phyloP scores from a whole-genome alignment of 1,140 invertebrate genomes.

The Diuraphis noxia region DNA sequence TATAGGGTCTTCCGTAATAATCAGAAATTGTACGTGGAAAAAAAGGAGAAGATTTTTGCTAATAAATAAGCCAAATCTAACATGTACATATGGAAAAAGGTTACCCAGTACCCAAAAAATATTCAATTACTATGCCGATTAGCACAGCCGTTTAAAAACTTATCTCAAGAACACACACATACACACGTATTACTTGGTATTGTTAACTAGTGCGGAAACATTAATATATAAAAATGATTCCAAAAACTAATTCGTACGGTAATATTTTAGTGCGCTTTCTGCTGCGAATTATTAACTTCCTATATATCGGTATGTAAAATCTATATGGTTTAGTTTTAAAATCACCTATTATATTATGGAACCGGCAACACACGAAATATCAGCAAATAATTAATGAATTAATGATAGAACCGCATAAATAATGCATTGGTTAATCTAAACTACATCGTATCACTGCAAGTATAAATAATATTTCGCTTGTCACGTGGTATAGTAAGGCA shows the following conservation, averaged over 20 bases:
- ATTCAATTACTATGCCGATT: neutral
- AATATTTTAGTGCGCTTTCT: neutral
- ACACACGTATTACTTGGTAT: neutral
- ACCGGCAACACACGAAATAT: neutral
- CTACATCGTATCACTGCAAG: neutral
- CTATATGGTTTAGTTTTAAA: neutral
- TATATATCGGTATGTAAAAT: neutral
- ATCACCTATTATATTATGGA: neutral
- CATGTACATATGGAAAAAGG: neutral
- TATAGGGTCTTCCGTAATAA: neutral
- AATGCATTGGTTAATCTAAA: neutral
- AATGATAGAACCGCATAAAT: neutral
- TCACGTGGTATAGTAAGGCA: neutral
- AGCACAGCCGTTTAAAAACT: neutral
- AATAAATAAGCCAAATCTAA: neutral
- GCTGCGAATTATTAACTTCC: neutral
- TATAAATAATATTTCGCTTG: neutral
- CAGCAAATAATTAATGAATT: neutral
- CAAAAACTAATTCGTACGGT: neutral
- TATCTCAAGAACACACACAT: neutral
- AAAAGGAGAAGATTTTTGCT: neutral
- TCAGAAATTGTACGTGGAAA: neutral
- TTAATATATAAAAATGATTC: neutral
- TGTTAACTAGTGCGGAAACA: neutral
- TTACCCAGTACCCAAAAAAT: neutral